Evolutionary conservation across 2,113 vertebrate species (phyloP).

Genomic region (Bettongia penicillata): DNA sequence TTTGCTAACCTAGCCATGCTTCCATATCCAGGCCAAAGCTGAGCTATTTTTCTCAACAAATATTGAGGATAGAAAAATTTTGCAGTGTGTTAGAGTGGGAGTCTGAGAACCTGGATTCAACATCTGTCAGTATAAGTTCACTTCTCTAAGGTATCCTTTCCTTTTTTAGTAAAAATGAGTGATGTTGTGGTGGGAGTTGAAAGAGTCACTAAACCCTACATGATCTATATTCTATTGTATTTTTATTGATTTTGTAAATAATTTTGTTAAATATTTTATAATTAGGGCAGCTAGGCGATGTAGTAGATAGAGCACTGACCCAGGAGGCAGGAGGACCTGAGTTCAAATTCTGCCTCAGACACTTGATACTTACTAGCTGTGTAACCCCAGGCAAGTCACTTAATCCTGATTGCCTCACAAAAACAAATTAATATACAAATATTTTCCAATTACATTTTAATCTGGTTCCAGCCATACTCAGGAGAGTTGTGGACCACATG

Average conservation of each 20-base stretch:
- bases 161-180: background rate
- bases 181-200: background rate
- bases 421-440: too few relatives aligned
- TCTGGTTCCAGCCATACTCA: background rate
- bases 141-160: background rate
- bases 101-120: background rate
- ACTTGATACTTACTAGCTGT: too few relatives aligned
- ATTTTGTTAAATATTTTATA: background rate
- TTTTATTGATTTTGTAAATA: background rate
- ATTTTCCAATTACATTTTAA: too few relatives aligned
- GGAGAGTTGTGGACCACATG: background rate
- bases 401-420: too few relatives aligned
- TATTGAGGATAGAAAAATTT: background rate
- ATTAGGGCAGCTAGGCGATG: too few relatives aligned
- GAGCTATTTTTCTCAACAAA: background rate
- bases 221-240: background rate
- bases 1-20: background rate
- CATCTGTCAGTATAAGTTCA: background rate
- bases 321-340: too few relatives aligned
- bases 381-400: too few relatives aligned
- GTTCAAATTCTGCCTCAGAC: too few relatives aligned
- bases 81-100: background rate
- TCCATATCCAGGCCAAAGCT: background rate
- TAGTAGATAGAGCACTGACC: too few relatives aligned
- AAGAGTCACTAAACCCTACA: background rate